Conservation (phyloP, 2,797 vertebrate genomes). For the Siniperca obscura region DNA sequence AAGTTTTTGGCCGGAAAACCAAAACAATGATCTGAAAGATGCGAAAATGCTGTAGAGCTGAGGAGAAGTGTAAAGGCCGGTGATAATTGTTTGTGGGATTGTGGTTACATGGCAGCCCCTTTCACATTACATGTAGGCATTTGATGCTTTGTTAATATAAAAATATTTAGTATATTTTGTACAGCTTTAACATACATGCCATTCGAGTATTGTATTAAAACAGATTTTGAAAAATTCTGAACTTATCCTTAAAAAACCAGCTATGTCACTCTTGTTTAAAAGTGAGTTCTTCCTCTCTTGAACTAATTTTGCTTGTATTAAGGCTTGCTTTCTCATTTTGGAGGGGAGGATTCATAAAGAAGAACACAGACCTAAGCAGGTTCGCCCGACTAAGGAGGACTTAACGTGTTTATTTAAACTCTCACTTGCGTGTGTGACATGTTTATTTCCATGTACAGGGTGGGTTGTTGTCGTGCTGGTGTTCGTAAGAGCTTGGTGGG, state of each 20-base stretch:
- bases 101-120: too few species aligned
- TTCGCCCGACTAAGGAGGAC: background rate
- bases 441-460: constrained; percentile 16
- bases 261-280: background rate
- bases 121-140: background rate
- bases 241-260: background rate
- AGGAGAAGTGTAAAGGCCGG: background rate
- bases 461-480: constrained; percentile 6
- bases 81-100: background rate
- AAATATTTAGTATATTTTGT: background rate
- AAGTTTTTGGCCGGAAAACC: background rate
- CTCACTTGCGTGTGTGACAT: constrained; percentile 9
- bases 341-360: background rate
- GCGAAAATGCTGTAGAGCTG: background rate
- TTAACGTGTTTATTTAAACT: background rate
- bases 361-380: background rate
- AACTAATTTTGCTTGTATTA: background rate
- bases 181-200: background rate
- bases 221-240: background rate
- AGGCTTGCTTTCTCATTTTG: background rate
- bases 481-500: background rate
- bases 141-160: background rate
- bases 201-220: background rate
- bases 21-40: background rate
- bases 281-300: background rate